phyloP scores from a whole-genome alignment of 2,797 vertebrate species.

The Rhadinocentrus ornatus region DNA sequence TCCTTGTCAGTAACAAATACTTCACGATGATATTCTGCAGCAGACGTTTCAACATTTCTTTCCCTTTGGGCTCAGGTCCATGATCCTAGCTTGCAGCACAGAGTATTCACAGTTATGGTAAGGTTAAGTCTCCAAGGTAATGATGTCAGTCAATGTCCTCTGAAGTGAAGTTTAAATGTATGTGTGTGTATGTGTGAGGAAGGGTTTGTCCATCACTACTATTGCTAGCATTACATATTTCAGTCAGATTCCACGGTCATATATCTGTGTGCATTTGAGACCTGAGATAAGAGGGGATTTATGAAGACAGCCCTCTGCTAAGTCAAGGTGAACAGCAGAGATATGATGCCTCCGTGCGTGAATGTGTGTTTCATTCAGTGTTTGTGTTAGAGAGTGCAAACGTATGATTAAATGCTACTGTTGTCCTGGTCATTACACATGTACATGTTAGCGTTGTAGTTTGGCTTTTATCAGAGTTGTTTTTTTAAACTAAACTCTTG shows the following conservation, averaged over 20 bases:
- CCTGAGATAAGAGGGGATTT: constrained; percentile 79
- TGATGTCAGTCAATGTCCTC: constrained; percentile 3
- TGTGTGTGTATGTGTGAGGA: constrained; percentile 5
- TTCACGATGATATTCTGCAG: not conserved
- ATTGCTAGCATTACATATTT: constrained; percentile 68
- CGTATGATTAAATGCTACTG: constrained; percentile 7
- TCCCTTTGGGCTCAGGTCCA: not conserved
- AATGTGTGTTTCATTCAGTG: constrained; percentile 17
- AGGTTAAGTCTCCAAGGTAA: not conserved
- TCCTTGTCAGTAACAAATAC: not conserved
- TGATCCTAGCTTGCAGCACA: constrained; percentile 16
- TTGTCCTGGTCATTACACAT: constrained; percentile 6
- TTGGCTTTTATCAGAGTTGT: constrained; percentile 2
- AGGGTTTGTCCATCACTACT: constrained; percentile 34
- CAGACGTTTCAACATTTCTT: not conserved
- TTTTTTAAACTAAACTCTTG: constrained; percentile 11
- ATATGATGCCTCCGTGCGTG: constrained; percentile 55
- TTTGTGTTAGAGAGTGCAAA: constrained; percentile 22
- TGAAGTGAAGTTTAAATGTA: not conserved
- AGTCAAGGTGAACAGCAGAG: constrained; percentile 79
- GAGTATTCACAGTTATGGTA: not conserved
- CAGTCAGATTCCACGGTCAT: constrained; percentile 64
- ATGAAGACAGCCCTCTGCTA: constrained; percentile 62
- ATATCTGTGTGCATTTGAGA: constrained; percentile 71
- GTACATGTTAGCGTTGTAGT: constrained; percentile 3